Conservation (phyloP, 2,113 vertebrate genomes). For the Tricholaema leucomelas region DNA sequence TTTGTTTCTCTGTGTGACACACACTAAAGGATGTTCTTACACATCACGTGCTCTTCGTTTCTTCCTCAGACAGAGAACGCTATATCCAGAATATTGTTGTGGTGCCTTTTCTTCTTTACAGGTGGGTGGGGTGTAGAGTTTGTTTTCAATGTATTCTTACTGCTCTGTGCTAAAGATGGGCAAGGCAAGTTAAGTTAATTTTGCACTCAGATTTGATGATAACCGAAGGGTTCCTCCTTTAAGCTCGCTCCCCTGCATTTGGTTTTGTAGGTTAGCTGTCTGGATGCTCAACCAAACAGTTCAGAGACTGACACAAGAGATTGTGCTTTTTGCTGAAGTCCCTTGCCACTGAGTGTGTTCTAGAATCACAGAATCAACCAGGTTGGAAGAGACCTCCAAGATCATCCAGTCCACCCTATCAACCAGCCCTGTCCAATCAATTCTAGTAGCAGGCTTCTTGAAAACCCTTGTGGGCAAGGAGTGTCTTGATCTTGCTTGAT, state of each 20-base stretch:
- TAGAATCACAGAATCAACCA: no score
- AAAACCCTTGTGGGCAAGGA: not conserved
- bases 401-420: no score
- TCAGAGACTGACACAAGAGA: not conserved
- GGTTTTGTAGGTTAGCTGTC: not conserved
- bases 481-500: not conserved
- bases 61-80: not conserved
- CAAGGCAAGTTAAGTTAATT: not conserved
- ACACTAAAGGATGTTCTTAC: conserved; percentile 13
- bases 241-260: not conserved
- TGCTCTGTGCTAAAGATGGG: not conserved
- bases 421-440: no score
- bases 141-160: not conserved
- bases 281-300: not conserved
- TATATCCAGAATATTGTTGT: not conserved
- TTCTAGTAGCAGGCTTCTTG: not conserved
- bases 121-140: conserved; percentile 17
- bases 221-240: not conserved
- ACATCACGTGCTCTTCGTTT: not conserved
- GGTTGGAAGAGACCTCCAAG: no score
- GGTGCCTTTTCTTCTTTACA: not conserved
- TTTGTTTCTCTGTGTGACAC: not conserved
- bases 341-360: not conserved
- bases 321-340: not conserved
- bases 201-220: not conserved